Evolutionary conservation across 2,797 vertebrate species (phyloP).

Genomic region (Acridotheres tristis): DNA sequence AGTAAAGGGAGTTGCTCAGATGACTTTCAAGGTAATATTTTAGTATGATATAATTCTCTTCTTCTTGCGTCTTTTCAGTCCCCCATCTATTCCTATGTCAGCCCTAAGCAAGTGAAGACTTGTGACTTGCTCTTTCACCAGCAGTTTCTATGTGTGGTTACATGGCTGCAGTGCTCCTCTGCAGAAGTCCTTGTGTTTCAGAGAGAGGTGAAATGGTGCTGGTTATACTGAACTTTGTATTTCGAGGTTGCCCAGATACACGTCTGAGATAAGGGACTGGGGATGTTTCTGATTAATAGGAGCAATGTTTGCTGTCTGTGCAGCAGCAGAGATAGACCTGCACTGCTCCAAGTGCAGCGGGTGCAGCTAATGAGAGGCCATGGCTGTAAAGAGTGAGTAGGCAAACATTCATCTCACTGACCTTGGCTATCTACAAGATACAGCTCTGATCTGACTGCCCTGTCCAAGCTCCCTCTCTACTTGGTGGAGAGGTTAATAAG

Average conservation of each 20-base stretch:
- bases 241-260: background rate
- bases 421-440: background rate
- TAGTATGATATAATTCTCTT: background rate
- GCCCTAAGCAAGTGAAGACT: background rate
- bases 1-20: background rate
- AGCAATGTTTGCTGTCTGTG: background rate
- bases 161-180: background rate
- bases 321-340: background rate
- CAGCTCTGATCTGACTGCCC: background rate
- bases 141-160: background rate
- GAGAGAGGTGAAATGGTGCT: background rate
- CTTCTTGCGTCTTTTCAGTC: background rate
- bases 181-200: background rate
- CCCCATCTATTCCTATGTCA: background rate
- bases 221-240: background rate
- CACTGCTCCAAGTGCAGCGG: background rate
- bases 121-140: background rate
- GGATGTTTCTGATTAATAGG: background rate
- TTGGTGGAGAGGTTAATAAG: background rate
- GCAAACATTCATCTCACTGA: constrained; percentile 5
- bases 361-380: background rate
- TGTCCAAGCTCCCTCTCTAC: background rate
- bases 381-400: background rate
- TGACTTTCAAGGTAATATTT: background rate
- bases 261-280: background rate